These are phyloP conservation scores for Tetanocera ferruginea DNA, from an alignment of 2,888 invertebrate species.

Conservation along the genomic window DNA sequence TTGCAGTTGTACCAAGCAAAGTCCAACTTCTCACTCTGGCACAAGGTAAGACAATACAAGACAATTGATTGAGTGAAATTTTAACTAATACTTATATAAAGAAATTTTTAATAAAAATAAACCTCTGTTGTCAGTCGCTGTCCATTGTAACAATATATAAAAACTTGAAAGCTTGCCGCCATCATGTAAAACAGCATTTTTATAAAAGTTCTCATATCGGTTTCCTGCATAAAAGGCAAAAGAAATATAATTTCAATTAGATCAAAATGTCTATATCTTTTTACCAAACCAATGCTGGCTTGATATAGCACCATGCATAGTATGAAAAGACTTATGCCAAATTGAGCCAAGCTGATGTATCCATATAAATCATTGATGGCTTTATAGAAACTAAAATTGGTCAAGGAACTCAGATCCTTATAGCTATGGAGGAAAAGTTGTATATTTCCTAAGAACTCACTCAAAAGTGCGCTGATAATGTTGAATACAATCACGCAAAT, in stretches of 20 bases:
- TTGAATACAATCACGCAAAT: slow-evolving; percentile 40
- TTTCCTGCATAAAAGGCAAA: slow-evolving; percentile 29
- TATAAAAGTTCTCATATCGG: slow-evolving; percentile 33
- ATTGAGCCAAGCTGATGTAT: slow-evolving; percentile 55
- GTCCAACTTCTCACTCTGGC: slow-evolving; percentile 57
- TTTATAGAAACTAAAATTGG: slow-evolving; percentile 33
- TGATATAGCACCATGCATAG: slow-evolving; percentile 60
- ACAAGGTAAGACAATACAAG: neutral
- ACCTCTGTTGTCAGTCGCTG: slow-evolving; percentile 50
- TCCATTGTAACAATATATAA: slow-evolving; percentile 51
- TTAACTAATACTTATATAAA: too few species aligned
- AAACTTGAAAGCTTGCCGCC: slow-evolving; percentile 47
- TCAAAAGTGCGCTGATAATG: slow-evolving; percentile 41
- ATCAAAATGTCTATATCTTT: slow-evolving; percentile 3
- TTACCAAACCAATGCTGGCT: slow-evolving; percentile 56
- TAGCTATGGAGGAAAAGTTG: neutral
- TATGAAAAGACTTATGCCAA: slow-evolving; percentile 54
- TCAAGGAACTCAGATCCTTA: neutral
- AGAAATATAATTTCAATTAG: neutral
- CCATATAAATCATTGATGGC: slow-evolving; percentile 42
- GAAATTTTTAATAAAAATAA: too few species aligned
- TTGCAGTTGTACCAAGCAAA: slow-evolving; percentile 57
- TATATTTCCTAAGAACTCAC: slow-evolving; percentile 12
- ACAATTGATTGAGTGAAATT: too few species aligned
- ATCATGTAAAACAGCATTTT: slow-evolving; percentile 46